Evolutionary conservation across 2,888 invertebrate species (phyloP).

Genomic region (Torymus auratus): DNA sequence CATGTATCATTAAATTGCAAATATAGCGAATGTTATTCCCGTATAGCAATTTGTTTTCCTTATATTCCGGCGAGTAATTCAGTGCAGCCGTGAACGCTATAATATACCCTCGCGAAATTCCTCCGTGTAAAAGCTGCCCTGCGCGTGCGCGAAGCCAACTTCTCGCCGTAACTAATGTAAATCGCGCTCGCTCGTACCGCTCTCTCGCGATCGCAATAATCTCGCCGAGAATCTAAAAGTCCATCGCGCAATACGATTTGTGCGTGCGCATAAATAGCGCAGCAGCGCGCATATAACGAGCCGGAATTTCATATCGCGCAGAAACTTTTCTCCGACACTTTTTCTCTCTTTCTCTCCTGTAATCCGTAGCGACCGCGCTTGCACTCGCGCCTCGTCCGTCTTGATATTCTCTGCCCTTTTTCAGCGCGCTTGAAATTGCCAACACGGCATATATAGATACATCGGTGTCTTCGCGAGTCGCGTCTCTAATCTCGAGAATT

Average conservation of each 20-base stretch:
- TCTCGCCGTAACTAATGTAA: slow-evolving; percentile 41
- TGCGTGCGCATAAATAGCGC: slow-evolving; percentile 32
- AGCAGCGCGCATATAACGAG: slow-evolving; percentile 10
- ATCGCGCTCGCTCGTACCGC: not conserved
- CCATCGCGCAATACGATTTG: slow-evolving; percentile 29
- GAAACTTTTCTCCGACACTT: slow-evolving; percentile 21
- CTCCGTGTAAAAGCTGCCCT: not conserved
- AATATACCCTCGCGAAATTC: not conserved
- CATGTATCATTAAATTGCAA: slow-evolving; percentile 10
- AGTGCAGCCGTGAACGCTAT: not conserved
- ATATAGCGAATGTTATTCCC: not conserved
- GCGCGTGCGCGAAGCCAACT: not conserved
- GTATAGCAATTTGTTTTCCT: slow-evolving; percentile 8
- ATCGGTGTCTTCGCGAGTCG: not conserved
- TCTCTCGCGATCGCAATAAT: slow-evolving; percentile 26
- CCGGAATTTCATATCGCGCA: slow-evolving; percentile 25
- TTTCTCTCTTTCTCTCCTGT: too few species aligned
- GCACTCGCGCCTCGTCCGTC: slow-evolving; percentile 29
- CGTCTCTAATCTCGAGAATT: slow-evolving; percentile 50
- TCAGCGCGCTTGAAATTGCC: slow-evolving; percentile 7
- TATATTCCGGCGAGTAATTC: not conserved
- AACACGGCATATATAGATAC: not conserved
- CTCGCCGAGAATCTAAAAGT: slow-evolving; percentile 43
- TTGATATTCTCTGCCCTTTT: slow-evolving; percentile 24
- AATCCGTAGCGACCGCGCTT: too few species aligned